phyloP scores from a whole-genome alignment of 2,888 invertebrate genomes.

The Timandra comae region DNA sequence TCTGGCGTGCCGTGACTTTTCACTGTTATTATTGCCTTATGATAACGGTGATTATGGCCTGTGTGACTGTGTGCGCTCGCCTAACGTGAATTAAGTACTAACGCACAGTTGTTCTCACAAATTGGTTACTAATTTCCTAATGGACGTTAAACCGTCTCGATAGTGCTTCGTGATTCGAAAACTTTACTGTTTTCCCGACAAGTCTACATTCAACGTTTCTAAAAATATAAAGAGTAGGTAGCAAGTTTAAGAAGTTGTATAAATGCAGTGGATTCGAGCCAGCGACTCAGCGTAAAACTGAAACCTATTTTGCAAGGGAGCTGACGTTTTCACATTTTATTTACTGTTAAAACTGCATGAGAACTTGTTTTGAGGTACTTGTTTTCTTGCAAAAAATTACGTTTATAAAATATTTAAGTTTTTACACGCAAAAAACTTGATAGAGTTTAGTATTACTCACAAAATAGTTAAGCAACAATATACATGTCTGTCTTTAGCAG shows the following conservation, averaged over 20 bases:
- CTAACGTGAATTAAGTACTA: background rate
- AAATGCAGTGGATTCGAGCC: background rate
- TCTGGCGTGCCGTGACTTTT: slow-evolving; percentile 36
- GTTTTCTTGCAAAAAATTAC: no score
- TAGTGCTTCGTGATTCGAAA: background rate
- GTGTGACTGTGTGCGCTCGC: background rate
- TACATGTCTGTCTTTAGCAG: no score
- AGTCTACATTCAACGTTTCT: background rate
- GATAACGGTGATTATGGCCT: slow-evolving; percentile 3
- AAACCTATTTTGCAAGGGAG: background rate
- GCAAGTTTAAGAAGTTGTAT: background rate
- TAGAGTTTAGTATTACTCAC: no score
- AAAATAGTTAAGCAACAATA: no score
- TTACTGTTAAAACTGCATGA: no score
- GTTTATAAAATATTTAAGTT: no score
- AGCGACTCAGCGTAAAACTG: background rate
- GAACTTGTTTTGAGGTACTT: no score
- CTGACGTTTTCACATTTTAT: no score
- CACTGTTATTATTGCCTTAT: slow-evolving; percentile 23
- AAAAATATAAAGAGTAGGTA: background rate
- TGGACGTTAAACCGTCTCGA: background rate
- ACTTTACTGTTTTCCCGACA: background rate
- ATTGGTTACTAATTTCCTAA: background rate
- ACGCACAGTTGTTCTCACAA: no score
- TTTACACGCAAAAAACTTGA: no score